Evolutionary conservation across 2,797 vertebrate species (phyloP).

Genomic region (Scomberomorus guttatus): DNA sequence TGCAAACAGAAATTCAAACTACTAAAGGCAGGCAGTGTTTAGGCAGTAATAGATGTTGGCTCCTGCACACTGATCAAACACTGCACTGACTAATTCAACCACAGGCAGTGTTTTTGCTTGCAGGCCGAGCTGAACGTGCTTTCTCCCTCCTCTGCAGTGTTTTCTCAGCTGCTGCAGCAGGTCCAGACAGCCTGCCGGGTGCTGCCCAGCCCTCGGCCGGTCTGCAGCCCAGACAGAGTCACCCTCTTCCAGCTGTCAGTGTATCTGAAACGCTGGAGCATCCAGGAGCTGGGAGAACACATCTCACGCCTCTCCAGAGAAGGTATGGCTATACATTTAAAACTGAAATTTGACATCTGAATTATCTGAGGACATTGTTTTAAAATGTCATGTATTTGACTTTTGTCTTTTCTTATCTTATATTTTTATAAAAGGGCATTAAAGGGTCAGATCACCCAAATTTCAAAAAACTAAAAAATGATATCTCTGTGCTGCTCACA

Average conservation of each 20-base stretch:
- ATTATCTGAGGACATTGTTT: neutral
- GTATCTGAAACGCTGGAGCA: conserved; percentile 88
- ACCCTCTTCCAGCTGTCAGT: conserved; percentile 92
- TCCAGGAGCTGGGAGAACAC: conserved; percentile 91
- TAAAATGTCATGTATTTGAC: neutral
- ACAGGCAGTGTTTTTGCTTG: neutral
- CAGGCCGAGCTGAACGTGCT: neutral
- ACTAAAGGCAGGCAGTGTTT: too few species aligned
- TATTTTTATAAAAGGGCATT: too few species aligned
- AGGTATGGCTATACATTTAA: conserved; percentile 79
- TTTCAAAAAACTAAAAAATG: too few species aligned
- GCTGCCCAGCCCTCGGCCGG: conserved; percentile 66
- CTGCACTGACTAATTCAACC: neutral
- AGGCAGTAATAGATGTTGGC: neutral
- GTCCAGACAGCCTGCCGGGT: conserved; percentile 84
- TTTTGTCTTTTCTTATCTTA: neutral
- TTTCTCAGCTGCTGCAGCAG: conserved; percentile 89
- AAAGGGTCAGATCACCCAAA: too few species aligned
- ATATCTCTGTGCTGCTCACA: too few species aligned
- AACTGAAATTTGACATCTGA: too few species aligned
- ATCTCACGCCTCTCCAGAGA: conserved; percentile 91
- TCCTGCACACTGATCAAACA: neutral
- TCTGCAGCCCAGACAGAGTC: conserved; percentile 79
- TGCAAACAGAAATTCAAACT: too few species aligned
- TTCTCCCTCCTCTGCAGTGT: conserved; percentile 78